Evolutionary conservation across 2,113 vertebrate species (phyloP).

Genomic region (Tor tambroides): DNA sequence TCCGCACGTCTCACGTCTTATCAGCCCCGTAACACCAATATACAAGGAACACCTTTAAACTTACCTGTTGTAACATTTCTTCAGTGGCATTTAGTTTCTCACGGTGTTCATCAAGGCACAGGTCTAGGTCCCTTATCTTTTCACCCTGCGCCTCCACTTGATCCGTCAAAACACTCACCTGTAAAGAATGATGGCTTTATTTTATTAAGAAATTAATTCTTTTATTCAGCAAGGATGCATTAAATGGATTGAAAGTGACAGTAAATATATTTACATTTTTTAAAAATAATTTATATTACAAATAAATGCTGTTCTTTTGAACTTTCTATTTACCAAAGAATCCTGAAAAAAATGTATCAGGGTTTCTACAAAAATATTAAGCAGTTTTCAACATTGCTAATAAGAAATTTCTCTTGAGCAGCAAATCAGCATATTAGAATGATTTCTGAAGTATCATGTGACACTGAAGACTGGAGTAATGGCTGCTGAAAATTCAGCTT

Average conservation of each 20-base stretch:
- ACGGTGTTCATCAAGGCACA: conserved; percentile 94
- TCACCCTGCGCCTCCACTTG: conserved; percentile 98
- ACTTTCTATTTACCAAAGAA: neutral
- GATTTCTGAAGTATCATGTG: neutral
- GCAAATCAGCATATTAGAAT: neutral
- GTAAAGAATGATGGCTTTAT: neutral
- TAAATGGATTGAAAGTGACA: neutral
- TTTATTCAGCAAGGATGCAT: neutral
- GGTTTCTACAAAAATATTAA: neutral
- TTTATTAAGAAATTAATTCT: neutral
- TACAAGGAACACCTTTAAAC: neutral
- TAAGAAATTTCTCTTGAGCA: neutral
- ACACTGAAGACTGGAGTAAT: neutral
- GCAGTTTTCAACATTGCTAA: neutral
- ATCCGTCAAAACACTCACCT: conserved; percentile 98
- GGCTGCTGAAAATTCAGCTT: neutral
- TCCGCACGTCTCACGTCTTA: too few species aligned
- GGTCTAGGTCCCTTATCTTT: conserved; percentile 95
- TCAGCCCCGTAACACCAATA: too few species aligned
- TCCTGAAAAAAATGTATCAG: neutral
- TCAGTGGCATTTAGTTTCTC: conserved; percentile 95
- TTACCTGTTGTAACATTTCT: conserved; percentile 96
- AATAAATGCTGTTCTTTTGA: neutral
- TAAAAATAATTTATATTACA: neutral
- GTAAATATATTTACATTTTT: neutral